phyloP scores from a whole-genome alignment of 2,888 invertebrate genomes.

The Diarsia dahlii region DNA sequence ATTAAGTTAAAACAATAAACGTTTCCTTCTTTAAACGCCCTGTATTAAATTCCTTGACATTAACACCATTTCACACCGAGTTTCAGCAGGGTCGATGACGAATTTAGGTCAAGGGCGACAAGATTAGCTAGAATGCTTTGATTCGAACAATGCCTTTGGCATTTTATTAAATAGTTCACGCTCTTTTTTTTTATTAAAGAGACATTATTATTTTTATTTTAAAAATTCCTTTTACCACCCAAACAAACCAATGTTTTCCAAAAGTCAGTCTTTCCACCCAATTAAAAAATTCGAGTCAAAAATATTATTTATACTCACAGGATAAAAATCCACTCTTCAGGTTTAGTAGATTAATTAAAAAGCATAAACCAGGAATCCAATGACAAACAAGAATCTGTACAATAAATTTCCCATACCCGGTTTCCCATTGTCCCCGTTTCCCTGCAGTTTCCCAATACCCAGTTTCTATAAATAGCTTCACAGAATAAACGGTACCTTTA shows the following conservation, averaged over 20 bases:
- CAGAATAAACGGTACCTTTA: conserved; percentile 85
- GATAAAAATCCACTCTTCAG: conserved; percentile 13
- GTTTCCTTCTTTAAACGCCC: neutral
- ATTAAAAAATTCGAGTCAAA: neutral
- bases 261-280: neutral
- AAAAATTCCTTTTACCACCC: conserved; percentile 26
- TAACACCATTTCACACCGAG: conserved; percentile 5
- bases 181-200: neutral
- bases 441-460: conserved; percentile 58
- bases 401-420: conserved; percentile 49
- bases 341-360: conserved; percentile 16
- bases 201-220: neutral
- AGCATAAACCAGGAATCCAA: conserved; percentile 22
- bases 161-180: neutral
- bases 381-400: conserved; percentile 26
- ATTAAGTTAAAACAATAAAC: neutral
- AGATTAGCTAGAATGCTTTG: conserved; percentile 18
- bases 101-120: conserved; percentile 42
- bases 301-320: conserved; percentile 17
- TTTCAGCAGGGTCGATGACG: conserved; percentile 23
- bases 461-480: conserved; percentile 72
- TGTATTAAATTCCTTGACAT: conserved; percentile 5
- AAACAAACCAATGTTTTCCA: conserved; percentile 15
- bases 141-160: neutral
- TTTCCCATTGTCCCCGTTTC: neutral